A percentile compares a stretch with the other conserved stretches of the same genome.
Conservation (phyloP, 1,140 invertebrate species). For the Trinorchestia longiramus region DNA sequence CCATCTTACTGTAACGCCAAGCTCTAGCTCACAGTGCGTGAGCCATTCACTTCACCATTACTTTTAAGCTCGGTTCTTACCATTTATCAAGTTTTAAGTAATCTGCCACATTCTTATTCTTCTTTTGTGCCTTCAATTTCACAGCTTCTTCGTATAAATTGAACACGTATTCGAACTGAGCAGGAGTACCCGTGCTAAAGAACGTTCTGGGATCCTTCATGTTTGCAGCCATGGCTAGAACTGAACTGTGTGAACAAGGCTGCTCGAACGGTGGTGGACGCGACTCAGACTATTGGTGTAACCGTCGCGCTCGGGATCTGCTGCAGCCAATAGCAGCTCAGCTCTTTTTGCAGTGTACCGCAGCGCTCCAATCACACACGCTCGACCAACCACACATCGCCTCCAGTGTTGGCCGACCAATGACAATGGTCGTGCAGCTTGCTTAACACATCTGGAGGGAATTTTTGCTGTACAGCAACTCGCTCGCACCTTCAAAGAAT, state of each 20-base stretch:
- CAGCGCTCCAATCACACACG: conserved; percentile 49
- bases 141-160: conserved; percentile 69
- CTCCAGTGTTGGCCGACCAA: conserved; percentile 60
- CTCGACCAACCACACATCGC: conserved; percentile 52
- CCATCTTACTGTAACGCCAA: conserved; percentile 28
- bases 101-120: conserved; percentile 70
- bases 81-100: conserved; percentile 70
- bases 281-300: conserved; percentile 55
- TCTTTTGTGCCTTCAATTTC: conserved; percentile 68
- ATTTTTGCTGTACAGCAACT: conserved; percentile 64
- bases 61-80: conserved; percentile 67
- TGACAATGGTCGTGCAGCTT: conserved; percentile 21
- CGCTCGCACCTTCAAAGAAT: not conserved
- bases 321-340: conserved; percentile 58
- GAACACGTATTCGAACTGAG: conserved; percentile 69
- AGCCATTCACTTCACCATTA: conserved; percentile 46
- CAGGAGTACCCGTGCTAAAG: conserved; percentile 68
- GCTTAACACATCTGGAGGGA: conserved; percentile 66
- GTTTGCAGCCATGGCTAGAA: conserved; percentile 67
- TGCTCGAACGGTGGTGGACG: conserved; percentile 57
- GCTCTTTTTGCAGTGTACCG: conserved; percentile 56
- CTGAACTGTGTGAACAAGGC: conserved; percentile 66
- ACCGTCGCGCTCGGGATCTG: conserved; percentile 6
- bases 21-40: not conserved
- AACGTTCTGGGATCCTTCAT: conserved; percentile 68